A percentile compares a stretch with the other conserved stretches of the same genome.
These are phyloP conservation scores for Ophraella communa DNA, from an alignment of 2,888 invertebrate species.

Conservation along the genomic window DNA sequence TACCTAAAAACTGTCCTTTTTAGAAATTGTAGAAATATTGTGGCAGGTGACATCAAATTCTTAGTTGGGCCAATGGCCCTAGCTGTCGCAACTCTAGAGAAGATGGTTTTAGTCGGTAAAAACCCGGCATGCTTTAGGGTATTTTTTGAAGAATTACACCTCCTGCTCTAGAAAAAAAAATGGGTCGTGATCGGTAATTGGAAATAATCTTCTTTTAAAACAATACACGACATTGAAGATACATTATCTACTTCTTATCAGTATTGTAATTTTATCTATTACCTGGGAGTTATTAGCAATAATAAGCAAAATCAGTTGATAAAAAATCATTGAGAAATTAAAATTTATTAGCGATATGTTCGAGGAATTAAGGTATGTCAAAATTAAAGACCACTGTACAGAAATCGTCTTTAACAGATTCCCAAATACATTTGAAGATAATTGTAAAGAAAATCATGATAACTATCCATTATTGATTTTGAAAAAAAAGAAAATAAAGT, in stretches of 20 bases:
- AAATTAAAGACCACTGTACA: constrained; percentile 38
- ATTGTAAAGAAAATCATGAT: constrained; percentile 21
- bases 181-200: too few relatives aligned
- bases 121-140: too few relatives aligned
- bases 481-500: constrained; percentile 38
- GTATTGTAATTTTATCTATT: background rate
- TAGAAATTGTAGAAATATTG: too few relatives aligned
- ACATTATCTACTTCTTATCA: background rate
- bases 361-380: constrained; percentile 40
- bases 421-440: constrained; percentile 38
- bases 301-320: background rate
- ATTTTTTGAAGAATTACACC: too few relatives aligned
- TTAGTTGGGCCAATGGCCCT: too few relatives aligned
- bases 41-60: too few relatives aligned
- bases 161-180: too few relatives aligned
- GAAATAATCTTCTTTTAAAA: too few relatives aligned
- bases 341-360: background rate
- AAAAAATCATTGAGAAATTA: background rate
- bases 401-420: constrained; percentile 43
- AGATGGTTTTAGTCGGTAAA: too few relatives aligned
- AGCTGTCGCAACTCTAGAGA: too few relatives aligned
- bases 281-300: background rate
- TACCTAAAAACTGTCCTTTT: too few relatives aligned
- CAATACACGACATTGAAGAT: too few relatives aligned
- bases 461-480: constrained; percentile 38